Percentiles rank a stretch among this genome's conserved stretches.
Evolutionary conservation across 2,888 invertebrate species (phyloP).

Genomic region (Oscheius onirici): DNA sequence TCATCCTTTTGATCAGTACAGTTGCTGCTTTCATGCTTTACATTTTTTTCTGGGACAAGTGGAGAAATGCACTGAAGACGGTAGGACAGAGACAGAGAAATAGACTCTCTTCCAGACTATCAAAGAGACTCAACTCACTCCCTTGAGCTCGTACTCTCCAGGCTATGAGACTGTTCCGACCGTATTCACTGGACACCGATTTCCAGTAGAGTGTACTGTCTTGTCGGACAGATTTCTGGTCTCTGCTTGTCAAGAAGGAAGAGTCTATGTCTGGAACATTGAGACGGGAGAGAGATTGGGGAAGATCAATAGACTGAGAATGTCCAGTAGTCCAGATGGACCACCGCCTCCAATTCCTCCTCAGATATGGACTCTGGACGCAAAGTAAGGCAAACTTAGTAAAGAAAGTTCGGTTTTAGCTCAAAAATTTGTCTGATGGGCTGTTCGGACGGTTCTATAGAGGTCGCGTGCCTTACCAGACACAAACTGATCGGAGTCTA

Average conservation of each 20-base stretch:
- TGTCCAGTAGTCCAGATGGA: not conserved
- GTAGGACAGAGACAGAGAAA: not conserved
- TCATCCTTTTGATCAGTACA: conserved; percentile 58
- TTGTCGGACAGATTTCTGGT: conserved; percentile 33
- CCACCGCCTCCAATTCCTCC: conserved; percentile 32
- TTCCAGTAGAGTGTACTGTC: conserved; percentile 53
- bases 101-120: not conserved
- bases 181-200: conserved; percentile 56
- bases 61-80: not conserved
- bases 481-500: conserved; percentile 52
- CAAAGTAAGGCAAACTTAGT: conserved; percentile 24
- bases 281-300: conserved; percentile 40
- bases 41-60: conserved; percentile 58
- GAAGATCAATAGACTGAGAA: conserved; percentile 28
- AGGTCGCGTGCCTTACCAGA: conserved; percentile 48
- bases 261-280: conserved; percentile 55
- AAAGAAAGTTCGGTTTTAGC: conserved; percentile 34
- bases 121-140: conserved; percentile 8
- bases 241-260: conserved; percentile 61
- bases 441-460: conserved; percentile 63
- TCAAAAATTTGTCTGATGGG: conserved; percentile 50
- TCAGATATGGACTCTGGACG: conserved; percentile 50
- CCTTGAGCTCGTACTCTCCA: conserved; percentile 16
- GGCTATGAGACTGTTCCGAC: conserved; percentile 42
- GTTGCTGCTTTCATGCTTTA: conserved; percentile 64